phyloP scores from a whole-genome alignment of 2,888 invertebrate genomes.

The Ditula angustiorana region DNA sequence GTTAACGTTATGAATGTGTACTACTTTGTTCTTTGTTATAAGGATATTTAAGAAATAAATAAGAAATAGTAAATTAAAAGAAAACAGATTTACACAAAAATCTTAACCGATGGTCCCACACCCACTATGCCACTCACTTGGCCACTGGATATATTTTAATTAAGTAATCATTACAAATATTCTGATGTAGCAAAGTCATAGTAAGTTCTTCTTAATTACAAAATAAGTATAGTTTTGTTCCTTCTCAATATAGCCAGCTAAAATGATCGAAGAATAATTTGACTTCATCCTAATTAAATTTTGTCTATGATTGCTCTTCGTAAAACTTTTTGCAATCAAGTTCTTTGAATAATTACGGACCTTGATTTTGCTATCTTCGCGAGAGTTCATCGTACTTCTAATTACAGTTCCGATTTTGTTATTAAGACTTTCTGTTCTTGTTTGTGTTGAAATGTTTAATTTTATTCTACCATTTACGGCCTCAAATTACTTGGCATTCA shows the following conservation, averaged over 20 bases:
- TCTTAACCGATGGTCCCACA: no score
- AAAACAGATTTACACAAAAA: no score
- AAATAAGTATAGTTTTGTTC: not conserved
- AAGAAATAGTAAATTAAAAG: no score
- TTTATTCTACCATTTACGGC: not conserved
- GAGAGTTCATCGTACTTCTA: slow-evolving; percentile 10
- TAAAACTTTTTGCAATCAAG: slow-evolving; percentile 24
- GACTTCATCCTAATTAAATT: slow-evolving; percentile 20
- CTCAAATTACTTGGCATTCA: not conserved
- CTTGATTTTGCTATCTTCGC: slow-evolving; percentile 15
- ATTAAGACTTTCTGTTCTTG: not conserved
- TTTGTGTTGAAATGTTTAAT: not conserved
- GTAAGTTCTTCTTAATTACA: not conserved
- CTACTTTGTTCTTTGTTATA: no score
- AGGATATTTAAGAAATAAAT: no score
- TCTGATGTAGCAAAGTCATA: not conserved
- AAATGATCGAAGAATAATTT: slow-evolving; percentile 19
- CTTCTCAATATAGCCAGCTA: not conserved
- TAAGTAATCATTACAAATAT: slow-evolving; percentile 10
- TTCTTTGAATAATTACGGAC: slow-evolving; percentile 25
- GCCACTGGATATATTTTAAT: no score
- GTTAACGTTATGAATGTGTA: no score
- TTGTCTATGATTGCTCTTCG: slow-evolving; percentile 16
- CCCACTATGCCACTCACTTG: no score
- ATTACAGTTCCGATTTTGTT: slow-evolving; percentile 17